Percentiles rank a stretch among this genome's conserved stretches.
These are phyloP conservation scores for Clupea harengus DNA, from an alignment of 2,113 vertebrate species.

Conservation along the genomic window DNA sequence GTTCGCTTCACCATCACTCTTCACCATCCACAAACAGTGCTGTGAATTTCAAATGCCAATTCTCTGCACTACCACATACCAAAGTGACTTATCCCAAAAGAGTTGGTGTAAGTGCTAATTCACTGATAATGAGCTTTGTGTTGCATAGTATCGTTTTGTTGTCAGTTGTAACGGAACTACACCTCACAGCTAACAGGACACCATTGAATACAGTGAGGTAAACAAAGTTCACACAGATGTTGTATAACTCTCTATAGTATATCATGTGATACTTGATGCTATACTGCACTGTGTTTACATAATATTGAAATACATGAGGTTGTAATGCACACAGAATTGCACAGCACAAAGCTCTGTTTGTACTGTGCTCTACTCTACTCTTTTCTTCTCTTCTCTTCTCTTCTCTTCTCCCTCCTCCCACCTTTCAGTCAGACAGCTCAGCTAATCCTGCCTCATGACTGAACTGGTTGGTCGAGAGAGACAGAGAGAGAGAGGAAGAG, in stretches of 20 bases:
- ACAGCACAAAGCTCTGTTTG: background rate
- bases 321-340: background rate
- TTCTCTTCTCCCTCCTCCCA: background rate
- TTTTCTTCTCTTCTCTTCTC: background rate
- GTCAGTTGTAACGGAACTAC: background rate
- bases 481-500: background rate
- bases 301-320: background rate
- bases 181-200: background rate
- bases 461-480: background rate
- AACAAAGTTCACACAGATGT: background rate
- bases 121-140: too few species aligned
- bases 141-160: too few species aligned
- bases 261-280: too few species aligned
- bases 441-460: background rate
- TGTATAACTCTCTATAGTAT: too few species aligned
- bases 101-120: too few species aligned
- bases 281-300: background rate
- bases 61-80: background rate
- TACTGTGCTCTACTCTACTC: background rate
- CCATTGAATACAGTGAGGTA: background rate
- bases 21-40: background rate
- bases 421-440: slow-evolving; percentile 12
- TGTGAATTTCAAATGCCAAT: background rate
- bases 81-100: background rate
- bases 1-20: background rate